These are phyloP conservation scores for Channa striata DNA, from an alignment of 2,797 vertebrate species.

Conservation along the genomic window DNA sequence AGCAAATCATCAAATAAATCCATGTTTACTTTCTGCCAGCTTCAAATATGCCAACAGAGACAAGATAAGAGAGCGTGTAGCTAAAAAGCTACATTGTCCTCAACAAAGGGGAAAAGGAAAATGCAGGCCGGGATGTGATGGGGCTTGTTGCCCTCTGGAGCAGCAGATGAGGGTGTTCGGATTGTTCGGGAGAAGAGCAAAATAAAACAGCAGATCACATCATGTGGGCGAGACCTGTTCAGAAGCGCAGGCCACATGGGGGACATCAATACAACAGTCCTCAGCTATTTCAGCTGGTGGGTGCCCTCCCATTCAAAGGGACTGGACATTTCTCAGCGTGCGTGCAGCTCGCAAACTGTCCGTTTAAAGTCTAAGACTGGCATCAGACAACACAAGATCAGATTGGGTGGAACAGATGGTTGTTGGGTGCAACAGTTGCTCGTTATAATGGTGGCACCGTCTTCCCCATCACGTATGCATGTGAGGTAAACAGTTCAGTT, in stretches of 20 bases:
- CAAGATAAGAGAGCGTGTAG: conserved; percentile 66
- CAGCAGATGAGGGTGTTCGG: conserved; percentile 60
- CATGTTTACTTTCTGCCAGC: conserved; percentile 70
- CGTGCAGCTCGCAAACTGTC: not conserved
- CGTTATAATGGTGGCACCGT: not conserved
- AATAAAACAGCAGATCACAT: conserved; percentile 59
- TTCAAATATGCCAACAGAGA: conserved; percentile 77
- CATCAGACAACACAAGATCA: not conserved
- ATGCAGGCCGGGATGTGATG: conserved; percentile 73
- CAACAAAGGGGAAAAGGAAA: conserved; percentile 61
- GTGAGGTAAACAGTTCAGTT: not conserved
- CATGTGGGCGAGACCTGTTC: conserved; percentile 72
- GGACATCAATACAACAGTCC: conserved; percentile 36
- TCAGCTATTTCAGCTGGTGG: not conserved
- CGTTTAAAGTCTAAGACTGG: not conserved
- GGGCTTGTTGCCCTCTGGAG: conserved; percentile 68
- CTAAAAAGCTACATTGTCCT: conserved; percentile 83
- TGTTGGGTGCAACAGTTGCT: not conserved
- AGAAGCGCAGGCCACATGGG: conserved; percentile 43
- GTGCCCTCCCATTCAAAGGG: not conserved
- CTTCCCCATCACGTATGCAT: not conserved
- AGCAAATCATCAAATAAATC: conserved; percentile 66
- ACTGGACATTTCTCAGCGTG: not conserved
- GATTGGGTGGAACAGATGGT: not conserved
- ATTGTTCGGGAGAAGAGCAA: conserved; percentile 62